phyloP scores from a whole-genome alignment of 2,113 vertebrate genomes.

The Zeus faber region DNA sequence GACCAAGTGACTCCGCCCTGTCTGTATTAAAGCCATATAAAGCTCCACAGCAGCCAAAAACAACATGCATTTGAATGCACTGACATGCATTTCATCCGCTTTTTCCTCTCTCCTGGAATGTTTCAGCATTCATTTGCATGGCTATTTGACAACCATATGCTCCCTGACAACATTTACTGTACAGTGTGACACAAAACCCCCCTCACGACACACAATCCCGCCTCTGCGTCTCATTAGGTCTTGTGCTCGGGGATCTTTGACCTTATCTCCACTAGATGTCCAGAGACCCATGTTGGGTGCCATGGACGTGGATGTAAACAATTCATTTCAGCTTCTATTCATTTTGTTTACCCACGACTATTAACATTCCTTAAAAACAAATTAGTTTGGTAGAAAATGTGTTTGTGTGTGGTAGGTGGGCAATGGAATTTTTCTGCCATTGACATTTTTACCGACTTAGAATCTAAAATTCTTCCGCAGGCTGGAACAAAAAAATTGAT shows the following conservation, averaged over 20 bases:
- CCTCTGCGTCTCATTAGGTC: neutral
- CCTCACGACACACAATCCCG: conserved; percentile 14
- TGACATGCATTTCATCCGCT: too few species aligned
- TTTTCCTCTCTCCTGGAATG: conserved; percentile 27
- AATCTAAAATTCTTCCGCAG: conserved; percentile 57
- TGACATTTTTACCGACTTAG: conserved; percentile 47
- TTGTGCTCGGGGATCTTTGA: neutral
- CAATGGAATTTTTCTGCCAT: conserved; percentile 31
- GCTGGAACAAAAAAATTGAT: conserved; percentile 6
- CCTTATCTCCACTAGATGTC: neutral
- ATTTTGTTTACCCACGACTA: conserved; percentile 10
- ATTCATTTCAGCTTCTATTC: too few species aligned
- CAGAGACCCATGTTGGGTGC: too few species aligned
- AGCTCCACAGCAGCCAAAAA: too few species aligned
- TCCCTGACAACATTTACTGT: conserved; percentile 50
- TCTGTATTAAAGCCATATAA: too few species aligned
- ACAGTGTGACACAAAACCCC: conserved; percentile 39
- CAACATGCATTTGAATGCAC: too few species aligned
- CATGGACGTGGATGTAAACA: too few species aligned
- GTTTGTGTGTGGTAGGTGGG: conserved; percentile 13
- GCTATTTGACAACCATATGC: conserved; percentile 47
- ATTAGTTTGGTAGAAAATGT: conserved; percentile 4
- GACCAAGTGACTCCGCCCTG: too few species aligned
- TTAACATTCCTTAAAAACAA: conserved; percentile 25
- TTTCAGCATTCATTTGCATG: conserved; percentile 46